Base-by-base conservation (phyloP, 2,113 vertebrate species). In the Mesocricetus auratus region DNA sequence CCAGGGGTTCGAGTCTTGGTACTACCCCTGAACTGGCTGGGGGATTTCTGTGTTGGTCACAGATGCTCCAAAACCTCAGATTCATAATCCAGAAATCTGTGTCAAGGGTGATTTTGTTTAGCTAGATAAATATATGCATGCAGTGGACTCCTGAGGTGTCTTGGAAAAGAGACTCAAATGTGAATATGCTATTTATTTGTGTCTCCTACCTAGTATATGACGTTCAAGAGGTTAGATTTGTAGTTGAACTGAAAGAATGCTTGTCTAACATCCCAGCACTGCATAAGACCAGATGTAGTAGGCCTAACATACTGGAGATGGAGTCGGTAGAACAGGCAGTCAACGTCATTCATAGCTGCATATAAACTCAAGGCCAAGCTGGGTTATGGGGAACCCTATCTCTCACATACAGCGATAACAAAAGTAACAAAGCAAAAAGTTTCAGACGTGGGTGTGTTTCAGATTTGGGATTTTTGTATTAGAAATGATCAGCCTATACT, bases 1-100 rank as follows among this genome's bases (percentile, higher is more conserved):
- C 26, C 0, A 0, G 19, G 79, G 82, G 89, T 88, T 69, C 36
- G 0, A 94, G 53, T 66, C 62, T 66, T 4, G 0, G n/a, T 1
- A 5, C 31, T 4, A n/a, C 9, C 36, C 78, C 47, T 2, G 22
- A 16, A 17, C 62, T 21, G 16, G 91, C 50, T n/a, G 31, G 4
- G 29, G 42, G 45, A 24, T 8, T 33, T 33, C 0, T 19, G 16
- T 4, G 16, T 12, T 11, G 45, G 45, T 60, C 53, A 77, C 21
- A 39, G 53, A 78, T 3, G 36, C 47, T 58, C 3, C 0, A 1
- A 19, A 74, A 31, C 24, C 50, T 89, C 29, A 5, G n/a, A 69
- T 60, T 74, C 42, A 4, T 21, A 17, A 47, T 39, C 94, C 11
- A 64, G 4, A 79, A 74, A 68, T 29, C 21, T 17, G 74, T 11